These are phyloP conservation scores for Rhinatrema bivittatum DNA, from an alignment of 2,797 vertebrate species.

Conservation along the genomic window DNA sequence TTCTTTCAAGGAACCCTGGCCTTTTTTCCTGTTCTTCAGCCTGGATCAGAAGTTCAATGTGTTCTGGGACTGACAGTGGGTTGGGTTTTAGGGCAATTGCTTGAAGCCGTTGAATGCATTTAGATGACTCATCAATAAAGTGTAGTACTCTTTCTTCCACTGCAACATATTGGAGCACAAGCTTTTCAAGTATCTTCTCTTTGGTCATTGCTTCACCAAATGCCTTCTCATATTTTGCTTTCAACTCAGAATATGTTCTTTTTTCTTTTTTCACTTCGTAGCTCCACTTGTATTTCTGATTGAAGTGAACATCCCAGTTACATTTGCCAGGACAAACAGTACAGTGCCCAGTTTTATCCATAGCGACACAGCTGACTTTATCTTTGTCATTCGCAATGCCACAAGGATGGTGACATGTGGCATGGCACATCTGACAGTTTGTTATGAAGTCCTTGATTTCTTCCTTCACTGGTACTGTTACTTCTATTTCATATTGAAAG, in stretches of 20 bases:
- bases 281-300: slow-evolving; percentile 7
- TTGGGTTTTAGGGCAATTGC: too few species aligned
- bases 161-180: rapidly evolving
- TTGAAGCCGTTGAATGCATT: too few species aligned
- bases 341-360: background rate
- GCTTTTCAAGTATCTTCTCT: background rate
- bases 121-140: too few species aligned
- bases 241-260: slow-evolving; percentile 10
- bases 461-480: background rate
- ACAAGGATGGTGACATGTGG: slow-evolving; percentile 2
- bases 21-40: slow-evolving; percentile 19
- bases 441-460: background rate
- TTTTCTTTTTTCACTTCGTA: slow-evolving; percentile 4
- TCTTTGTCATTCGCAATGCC: background rate
- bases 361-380: background rate
- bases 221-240: background rate
- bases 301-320: slow-evolving; percentile 2
- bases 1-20: background rate
- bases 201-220: background rate
- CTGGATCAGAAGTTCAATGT: slow-evolving; percentile 10
- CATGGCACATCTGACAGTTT: too few species aligned
- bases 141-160: background rate
- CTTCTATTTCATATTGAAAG: background rate
- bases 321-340: too few species aligned
- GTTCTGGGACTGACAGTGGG: too few species aligned